Conservation (phyloP, 2,888 invertebrate species). For the Antitype chi region DNA sequence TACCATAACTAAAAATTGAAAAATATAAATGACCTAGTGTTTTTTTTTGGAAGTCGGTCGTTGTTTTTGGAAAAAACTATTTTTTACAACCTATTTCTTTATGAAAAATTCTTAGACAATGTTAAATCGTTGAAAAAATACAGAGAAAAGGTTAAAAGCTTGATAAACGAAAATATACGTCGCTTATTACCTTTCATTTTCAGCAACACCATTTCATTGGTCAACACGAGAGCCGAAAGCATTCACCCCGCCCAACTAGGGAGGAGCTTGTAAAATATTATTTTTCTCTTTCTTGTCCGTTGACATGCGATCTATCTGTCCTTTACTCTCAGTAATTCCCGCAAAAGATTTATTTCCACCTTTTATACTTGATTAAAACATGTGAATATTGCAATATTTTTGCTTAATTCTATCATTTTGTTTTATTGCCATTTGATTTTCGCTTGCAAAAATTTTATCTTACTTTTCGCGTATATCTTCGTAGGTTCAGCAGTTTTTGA, state of each 20-base stretch:
- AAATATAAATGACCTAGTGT: too few species aligned
- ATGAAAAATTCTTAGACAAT: neutral
- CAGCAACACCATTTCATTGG: constrained; percentile 4
- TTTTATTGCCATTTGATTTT: constrained; percentile 2
- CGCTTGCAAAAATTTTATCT: too few species aligned
- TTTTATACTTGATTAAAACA: constrained; percentile 12
- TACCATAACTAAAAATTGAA: too few species aligned
- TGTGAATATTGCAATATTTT: constrained; percentile 33
- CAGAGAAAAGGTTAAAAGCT: neutral
- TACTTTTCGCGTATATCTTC: too few species aligned
- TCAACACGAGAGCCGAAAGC: neutral
- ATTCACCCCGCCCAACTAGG: constrained; percentile 37
- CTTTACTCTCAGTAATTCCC: neutral
- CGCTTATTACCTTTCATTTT: constrained; percentile 24
- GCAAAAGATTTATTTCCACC: neutral
- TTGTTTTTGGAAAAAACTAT: too few species aligned
- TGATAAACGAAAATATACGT: neutral
- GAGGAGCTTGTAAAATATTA: neutral
- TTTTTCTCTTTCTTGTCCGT: constrained; percentile 40
- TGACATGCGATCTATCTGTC: constrained; percentile 2
- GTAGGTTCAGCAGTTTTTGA: too few species aligned
- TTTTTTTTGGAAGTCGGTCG: too few species aligned
- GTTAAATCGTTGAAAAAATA: neutral
- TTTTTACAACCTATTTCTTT: neutral
- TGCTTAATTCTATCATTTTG: constrained; percentile 8